phyloP scores from a whole-genome alignment of 2,888 invertebrate genomes.

The Creontiades dilutus region DNA sequence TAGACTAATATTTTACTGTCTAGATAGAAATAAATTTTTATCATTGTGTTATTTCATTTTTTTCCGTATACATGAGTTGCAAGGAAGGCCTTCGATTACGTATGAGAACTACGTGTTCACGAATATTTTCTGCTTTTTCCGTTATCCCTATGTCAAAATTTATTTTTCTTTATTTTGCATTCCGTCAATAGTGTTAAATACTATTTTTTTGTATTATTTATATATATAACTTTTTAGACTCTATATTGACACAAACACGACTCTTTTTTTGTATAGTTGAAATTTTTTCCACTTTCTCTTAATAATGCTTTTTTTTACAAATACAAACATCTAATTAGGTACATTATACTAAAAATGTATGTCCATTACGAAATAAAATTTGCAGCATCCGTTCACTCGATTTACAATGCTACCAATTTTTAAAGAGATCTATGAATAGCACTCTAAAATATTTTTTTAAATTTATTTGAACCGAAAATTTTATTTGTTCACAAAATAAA shows the following conservation, averaged over 20 bases:
- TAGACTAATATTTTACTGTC: slow-evolving; percentile 45
- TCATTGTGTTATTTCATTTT: background rate
- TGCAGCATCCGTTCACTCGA: slow-evolving; percentile 36
- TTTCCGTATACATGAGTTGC: slow-evolving; percentile 74
- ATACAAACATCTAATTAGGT: slow-evolving; percentile 72
- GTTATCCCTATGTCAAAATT: slow-evolving; percentile 41
- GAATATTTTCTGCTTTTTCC: slow-evolving; percentile 48
- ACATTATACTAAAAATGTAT: slow-evolving; percentile 62
- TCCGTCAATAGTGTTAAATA: slow-evolving; percentile 57
- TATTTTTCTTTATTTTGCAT: slow-evolving; percentile 38
- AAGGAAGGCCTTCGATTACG: slow-evolving; percentile 73
- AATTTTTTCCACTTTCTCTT: slow-evolving; percentile 24
- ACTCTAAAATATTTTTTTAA: slow-evolving; percentile 66
- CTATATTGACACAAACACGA: slow-evolving; percentile 74
- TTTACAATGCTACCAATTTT: slow-evolving; percentile 49
- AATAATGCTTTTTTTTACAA: slow-evolving; percentile 70
- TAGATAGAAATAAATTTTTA: slow-evolving; percentile 47
- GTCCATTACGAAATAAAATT: slow-evolving; percentile 63
- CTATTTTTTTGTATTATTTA: slow-evolving; percentile 59
- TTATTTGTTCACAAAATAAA: slow-evolving; percentile 29
- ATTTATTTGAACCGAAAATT: slow-evolving; percentile 56
- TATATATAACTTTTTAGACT: slow-evolving; percentile 69
- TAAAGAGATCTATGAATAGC: slow-evolving; percentile 67
- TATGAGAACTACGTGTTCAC: slow-evolving; percentile 68
- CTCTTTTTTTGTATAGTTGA: slow-evolving; percentile 52